Evolutionary conservation across 2,888 invertebrate genomes (phyloP).

Genomic region (Xestia c-nigrum): DNA sequence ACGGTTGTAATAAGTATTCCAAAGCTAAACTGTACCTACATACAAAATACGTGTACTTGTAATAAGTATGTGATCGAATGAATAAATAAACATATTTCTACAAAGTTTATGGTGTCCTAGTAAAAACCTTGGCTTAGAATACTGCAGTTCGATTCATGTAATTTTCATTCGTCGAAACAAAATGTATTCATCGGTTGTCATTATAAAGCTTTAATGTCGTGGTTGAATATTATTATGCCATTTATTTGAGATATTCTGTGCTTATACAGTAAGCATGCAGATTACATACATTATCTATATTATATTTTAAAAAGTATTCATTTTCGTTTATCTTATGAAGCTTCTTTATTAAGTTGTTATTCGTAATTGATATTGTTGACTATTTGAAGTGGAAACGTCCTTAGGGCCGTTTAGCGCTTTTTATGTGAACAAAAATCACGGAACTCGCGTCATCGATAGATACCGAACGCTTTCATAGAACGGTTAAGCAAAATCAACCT

Average conservation of each 20-base stretch:
- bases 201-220: conserved; percentile 27
- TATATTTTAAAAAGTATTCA: neutral
- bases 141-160: conserved; percentile 33
- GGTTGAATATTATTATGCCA: conserved; percentile 17
- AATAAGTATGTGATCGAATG: conserved; percentile 9
- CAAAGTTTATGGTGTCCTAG: conserved; percentile 28
- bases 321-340: neutral
- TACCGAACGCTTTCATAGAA: no score
- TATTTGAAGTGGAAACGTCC: neutral
- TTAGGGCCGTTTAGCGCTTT: no score
- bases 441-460: no score
- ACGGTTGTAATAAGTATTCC: neutral
- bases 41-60: neutral
- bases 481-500: no score
- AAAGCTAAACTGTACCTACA: neutral
- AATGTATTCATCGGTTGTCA: conserved; percentile 30
- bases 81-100: conserved; percentile 25
- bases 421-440: no score
- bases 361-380: neutral
- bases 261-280: neutral
- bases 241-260: conserved; percentile 24
- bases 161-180: conserved; percentile 42
- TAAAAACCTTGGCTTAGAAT: conserved; percentile 38
- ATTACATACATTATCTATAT: neutral
- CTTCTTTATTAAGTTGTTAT: neutral